Base-by-base conservation (phyloP, 2,113 vertebrate genomes). In the Sinocyclocheilus grahami region DNA sequence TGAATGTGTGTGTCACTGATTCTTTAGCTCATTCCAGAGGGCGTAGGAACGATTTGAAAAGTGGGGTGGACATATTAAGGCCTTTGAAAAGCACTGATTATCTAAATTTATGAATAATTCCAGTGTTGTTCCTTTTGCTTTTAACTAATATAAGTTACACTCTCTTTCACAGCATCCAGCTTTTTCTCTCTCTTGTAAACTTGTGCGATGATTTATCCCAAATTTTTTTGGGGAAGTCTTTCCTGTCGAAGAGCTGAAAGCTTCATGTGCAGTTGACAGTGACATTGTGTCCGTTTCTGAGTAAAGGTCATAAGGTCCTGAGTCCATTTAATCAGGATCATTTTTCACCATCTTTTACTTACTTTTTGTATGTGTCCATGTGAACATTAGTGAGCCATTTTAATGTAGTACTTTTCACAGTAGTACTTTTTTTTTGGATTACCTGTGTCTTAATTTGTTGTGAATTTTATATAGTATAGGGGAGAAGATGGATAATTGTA, bases 241-340 rank as follows among this genome's bases (percentile, higher is more conserved):
- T 87, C 86, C 86, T 87, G 88, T 83, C 83, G 63, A 78, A 85
- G 63, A 67, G 63, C 79, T 37, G 85, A 87, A 85, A 53, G 58
- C 51, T 75, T 87, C 82, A 89, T 88, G 84, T 74, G 7, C 76
- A 8, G 22, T 46, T 85, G 86, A 65, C 51, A 53, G 27, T 72
- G 78, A 71, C 63, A 83, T 76, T 75, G 84, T 89, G 83, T 79
- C 84, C 39, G 84, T 46, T 81, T 72, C 65, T 60, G 77, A 58
- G 63, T 72, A 42, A 72, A 72, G 37, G 69, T 78, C 76, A 88
- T 37, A 22, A 81, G 86, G 90, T 75, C 85, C 90, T 69, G 13
- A 69, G 91, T 90, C 93, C 88, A 91, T 94, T 94, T 94, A 90
- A 92, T 89, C 89, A 86, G 83, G 87, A 90, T 89, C 89, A 24